phyloP scores from a whole-genome alignment of 2,113 vertebrate species.

The Podilymbus podiceps region DNA sequence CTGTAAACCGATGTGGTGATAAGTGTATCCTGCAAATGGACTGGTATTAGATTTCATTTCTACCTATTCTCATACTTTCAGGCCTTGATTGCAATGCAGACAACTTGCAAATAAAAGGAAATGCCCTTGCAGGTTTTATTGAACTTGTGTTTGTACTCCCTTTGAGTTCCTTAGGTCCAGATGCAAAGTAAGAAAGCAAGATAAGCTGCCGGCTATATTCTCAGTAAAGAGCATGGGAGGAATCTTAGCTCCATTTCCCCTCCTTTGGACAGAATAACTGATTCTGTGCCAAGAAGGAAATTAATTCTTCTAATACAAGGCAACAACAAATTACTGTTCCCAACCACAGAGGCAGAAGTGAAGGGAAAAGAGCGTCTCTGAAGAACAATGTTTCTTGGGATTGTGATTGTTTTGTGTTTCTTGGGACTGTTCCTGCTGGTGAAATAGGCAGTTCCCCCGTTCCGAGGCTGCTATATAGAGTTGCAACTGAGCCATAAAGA shows the following conservation, averaged over 20 bases:
- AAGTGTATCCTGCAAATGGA: background rate
- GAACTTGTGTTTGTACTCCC: background rate
- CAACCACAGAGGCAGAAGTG: background rate
- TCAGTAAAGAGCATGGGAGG: background rate
- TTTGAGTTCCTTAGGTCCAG: background rate
- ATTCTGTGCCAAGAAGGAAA: background rate
- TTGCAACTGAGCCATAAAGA: background rate
- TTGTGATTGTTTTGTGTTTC: background rate
- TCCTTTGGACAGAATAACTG: background rate
- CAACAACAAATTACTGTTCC: background rate
- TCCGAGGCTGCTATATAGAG: background rate
- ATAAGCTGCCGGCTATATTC: background rate
- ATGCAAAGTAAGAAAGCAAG: background rate
- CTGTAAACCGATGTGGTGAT: background rate
- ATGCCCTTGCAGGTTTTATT: background rate
- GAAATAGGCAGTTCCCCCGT: background rate
- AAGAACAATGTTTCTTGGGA: slow-evolving; percentile 20
- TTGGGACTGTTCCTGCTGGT: background rate
- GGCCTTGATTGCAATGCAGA: background rate
- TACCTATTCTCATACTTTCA: background rate
- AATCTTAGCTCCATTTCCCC: background rate
- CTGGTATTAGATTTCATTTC: background rate
- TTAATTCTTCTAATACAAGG: background rate
- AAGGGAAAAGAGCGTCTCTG: background rate
- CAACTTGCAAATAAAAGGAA: background rate